Evolutionary conservation across 1,140 invertebrate species (phyloP).

Genomic region (Nautilus pompilius): DNA sequence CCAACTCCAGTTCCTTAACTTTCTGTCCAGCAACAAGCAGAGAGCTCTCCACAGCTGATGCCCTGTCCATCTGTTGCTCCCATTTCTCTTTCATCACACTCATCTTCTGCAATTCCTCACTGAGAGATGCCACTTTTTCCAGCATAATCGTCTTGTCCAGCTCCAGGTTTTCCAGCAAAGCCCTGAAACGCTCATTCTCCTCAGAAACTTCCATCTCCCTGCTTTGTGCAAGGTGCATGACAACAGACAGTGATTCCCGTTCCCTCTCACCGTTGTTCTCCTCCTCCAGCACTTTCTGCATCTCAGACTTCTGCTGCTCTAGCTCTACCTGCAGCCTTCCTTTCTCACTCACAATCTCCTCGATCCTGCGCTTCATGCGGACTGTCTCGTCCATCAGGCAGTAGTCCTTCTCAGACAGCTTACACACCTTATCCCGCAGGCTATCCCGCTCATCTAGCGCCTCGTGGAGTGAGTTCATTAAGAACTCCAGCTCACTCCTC

Average conservation of each 20-base stretch:
- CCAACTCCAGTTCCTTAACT: conserved; percentile 8
- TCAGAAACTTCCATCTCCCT: conserved; percentile 27
- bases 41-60: not conserved
- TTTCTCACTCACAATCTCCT: conserved; percentile 33
- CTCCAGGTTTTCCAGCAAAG: conserved; percentile 16
- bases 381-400: conserved; percentile 24
- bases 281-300: conserved; percentile 22
- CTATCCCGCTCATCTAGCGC: conserved; percentile 39
- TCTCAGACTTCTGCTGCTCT: conserved; percentile 22
- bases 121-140: not conserved
- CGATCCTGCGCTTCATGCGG: conserved; percentile 33
- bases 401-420: conserved; percentile 27
- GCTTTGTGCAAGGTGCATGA: conserved; percentile 40
- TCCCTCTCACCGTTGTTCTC: conserved; percentile 39
- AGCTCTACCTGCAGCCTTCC: conserved; percentile 26
- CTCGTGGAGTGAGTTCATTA: conserved; percentile 35
- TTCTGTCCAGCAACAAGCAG: not conserved
- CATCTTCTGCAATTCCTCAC: not conserved
- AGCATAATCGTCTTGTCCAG: conserved; percentile 10
- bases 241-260: conserved; percentile 36
- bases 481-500: conserved; percentile 41
- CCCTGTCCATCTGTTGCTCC: not conserved
- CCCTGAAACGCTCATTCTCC: conserved; percentile 22
- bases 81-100: not conserved
- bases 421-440: conserved; percentile 41